Base-by-base conservation (phyloP, 2,797 vertebrate genomes). In the Hypotaenidia philippensis region DNA sequence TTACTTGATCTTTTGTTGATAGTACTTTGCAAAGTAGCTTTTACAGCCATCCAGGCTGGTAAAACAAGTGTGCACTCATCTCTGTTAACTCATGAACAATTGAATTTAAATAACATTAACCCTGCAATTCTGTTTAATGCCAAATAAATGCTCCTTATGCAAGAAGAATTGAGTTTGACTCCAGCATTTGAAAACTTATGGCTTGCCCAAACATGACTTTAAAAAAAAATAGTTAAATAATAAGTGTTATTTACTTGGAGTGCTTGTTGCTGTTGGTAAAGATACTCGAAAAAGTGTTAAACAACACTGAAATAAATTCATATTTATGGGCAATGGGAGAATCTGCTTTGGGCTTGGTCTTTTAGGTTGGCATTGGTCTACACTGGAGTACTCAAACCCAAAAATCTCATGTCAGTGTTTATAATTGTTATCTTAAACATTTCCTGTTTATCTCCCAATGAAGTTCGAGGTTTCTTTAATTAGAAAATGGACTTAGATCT, bases 401-500 rank as follows among this genome's bases (percentile, higher is more conserved):
- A 66, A 78, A 94, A 76, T 71, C 66, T 80, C 21, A 1, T 68
- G 53, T 53, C 49, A 25, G 49, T 85, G 86, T 94, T 93, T 92
- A 65, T 41, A 77, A 13, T 41, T 1, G 45, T 79, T 90, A 91
- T 79, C 68, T 83, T 12, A 71, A 92, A 74, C 88, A 74, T 90
- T 95, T 96, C 95, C 95, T 95, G 88, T 96, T 95, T 96, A 77
- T 83, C 75, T 85, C 71, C 84, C 57, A 20, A 69, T 89, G 91
- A 71, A 91, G 61, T 85, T 59, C 2, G 12, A 89, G 69, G 57
- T 83, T 84, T 92, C 82, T 50, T 38, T 89, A 93, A 89, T 94
- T 77, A 89, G 72, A 69, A 77, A 59, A 81, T 57, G 41, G 57
- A 57, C 49, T 87, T 66, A 19, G 57, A 3, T 50, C 49, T 83